Evolutionary conservation across 2,113 vertebrate species (phyloP), one percentile per base, ranked within the genome.

Genomic region (Dipodomys stephensi): DNA sequence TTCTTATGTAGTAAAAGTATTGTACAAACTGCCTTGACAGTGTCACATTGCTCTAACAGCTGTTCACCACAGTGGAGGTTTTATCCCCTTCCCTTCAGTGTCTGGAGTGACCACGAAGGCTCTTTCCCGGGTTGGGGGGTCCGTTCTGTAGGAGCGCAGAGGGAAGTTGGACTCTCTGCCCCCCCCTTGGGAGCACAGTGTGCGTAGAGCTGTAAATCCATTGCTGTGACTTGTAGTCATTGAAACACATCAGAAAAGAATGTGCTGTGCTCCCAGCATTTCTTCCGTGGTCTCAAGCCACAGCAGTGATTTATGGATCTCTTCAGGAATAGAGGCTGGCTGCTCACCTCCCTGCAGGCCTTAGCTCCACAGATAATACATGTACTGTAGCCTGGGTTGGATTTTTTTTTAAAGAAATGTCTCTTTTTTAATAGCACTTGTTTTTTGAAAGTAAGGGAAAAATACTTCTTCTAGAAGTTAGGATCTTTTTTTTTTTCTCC

Each of bases 1-100:
- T 97, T 87, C 76, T 96, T 97, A 95, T 60, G 71, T 94, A 97
- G 95, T 97, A 97, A 98, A 98, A 95, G 64, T 72, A 80, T 92
- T 85, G 81, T 32, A 90, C 62, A 87, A 96, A 94, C 95, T 92
- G 35, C 27, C 95, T 35, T 69, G 53, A 77, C 85, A 76, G 90
- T 95, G 35, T 94, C 35, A 4, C 35, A 67, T 65, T 79, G 73
- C 87, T 88, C 84, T 78, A 39, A 80, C 25, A 39, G 27, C n/a
- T 88, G 30, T 92, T 90, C 57, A 80, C 53, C 72, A 76, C 30
- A 23, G 20, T 77, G n/a, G 72, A 73, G 20, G 67, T 46, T 65
- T 71, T 35, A 79, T 44, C 11, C 71, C n/a, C 83, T 91, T 80
- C 19, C 27, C 69, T 85, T 62, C 44, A 87, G 30, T 93, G 53